These are phyloP conservation scores for Esperia sulphurella DNA, from an alignment of 2,888 invertebrate genomes.

Conservation along the genomic window DNA sequence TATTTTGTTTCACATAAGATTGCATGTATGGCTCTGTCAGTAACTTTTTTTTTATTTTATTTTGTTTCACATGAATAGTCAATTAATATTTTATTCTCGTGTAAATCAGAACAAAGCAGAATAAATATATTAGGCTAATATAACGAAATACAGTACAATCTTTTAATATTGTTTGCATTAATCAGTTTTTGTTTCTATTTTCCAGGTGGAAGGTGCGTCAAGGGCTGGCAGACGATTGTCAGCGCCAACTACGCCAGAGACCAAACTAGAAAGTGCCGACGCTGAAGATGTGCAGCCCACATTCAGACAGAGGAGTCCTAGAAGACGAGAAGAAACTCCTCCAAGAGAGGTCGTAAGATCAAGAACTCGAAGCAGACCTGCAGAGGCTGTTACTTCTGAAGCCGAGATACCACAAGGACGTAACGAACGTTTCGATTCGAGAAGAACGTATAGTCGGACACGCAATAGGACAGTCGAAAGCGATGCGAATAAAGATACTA, in stretches of 20 bases:
- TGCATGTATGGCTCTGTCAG: too few relatives aligned
- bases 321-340: constrained; percentile 48
- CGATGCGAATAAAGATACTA: constrained; percentile 33
- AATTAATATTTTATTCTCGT: too few relatives aligned
- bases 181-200: constrained; percentile 16
- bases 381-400: constrained; percentile 23
- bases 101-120: too few relatives aligned
- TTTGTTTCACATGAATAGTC: too few relatives aligned
- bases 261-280: constrained; percentile 9
- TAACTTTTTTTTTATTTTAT: too few relatives aligned
- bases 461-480: constrained; percentile 43
- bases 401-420: constrained; percentile 33
- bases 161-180: neutral
- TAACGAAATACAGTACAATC: too few relatives aligned
- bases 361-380: constrained; percentile 46
- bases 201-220: constrained; percentile 56
- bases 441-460: constrained; percentile 54
- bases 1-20: too few relatives aligned
- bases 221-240: constrained; percentile 51
- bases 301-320: constrained; percentile 47
- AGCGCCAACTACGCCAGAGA: constrained; percentile 35
- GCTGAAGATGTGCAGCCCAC: constrained; percentile 37
- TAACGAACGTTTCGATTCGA: constrained; percentile 61
- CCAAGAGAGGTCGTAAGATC: constrained; percentile 36
- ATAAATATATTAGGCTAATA: too few relatives aligned